Conservation (phyloP, 2,888 invertebrate genomes). For the Polia nebulosa region DNA sequence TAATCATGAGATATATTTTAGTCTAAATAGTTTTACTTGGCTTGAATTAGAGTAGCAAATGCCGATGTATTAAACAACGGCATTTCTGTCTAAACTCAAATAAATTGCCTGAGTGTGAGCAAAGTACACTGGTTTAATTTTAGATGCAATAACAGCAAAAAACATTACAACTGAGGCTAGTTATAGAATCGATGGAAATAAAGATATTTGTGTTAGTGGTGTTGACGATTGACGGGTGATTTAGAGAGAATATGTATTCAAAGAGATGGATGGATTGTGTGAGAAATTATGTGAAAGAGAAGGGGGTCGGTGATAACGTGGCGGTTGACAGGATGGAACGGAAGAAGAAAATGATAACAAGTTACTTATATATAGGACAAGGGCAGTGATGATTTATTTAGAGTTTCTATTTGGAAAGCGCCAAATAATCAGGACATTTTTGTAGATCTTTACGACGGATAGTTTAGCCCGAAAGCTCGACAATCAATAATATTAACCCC, state of each 20-base stretch:
- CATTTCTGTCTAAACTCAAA: slow-evolving; percentile 40
- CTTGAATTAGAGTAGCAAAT: slow-evolving; percentile 36
- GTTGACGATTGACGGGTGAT: slow-evolving; percentile 2
- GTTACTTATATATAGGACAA: too few species aligned
- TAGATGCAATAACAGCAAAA: slow-evolving; percentile 39
- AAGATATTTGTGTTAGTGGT: slow-evolving; percentile 4
- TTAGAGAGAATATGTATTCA: background rate
- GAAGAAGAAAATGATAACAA: too few species aligned
- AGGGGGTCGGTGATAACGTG: too few species aligned
- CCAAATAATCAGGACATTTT: too few species aligned
- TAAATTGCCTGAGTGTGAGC: slow-evolving; percentile 43
- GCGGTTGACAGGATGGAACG: too few species aligned
- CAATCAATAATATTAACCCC: too few species aligned
- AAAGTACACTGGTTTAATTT: slow-evolving; percentile 49
- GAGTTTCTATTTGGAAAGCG: too few species aligned
- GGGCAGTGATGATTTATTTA: too few species aligned
- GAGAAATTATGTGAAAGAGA: background rate
- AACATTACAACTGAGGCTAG: background rate
- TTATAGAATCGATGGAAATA: slow-evolving; percentile 18
- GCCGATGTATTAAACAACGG: slow-evolving; percentile 29
- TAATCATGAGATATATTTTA: slow-evolving; percentile 15
- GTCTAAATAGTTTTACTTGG: slow-evolving; percentile 15
- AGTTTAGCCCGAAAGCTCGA: too few species aligned
- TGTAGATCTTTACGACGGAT: too few species aligned
- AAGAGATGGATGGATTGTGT: background rate